These are phyloP conservation scores for Hyperoplus immaculatus DNA, from an alignment of 2,797 vertebrate species.

Conservation along the genomic window DNA sequence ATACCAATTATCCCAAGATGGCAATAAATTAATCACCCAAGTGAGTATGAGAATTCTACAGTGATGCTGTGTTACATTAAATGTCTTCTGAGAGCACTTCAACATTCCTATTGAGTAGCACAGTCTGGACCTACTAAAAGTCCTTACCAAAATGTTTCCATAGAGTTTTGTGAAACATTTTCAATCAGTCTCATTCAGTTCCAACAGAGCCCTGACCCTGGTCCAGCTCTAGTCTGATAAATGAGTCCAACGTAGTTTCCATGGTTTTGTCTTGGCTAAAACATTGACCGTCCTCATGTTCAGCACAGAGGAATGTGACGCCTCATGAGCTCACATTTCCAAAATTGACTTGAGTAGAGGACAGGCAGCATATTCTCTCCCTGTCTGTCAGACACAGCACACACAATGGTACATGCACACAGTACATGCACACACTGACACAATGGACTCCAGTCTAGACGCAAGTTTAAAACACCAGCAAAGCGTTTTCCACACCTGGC, in stretches of 20 bases:
- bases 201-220: not conserved
- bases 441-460: constrained; percentile 63
- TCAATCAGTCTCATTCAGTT: not conserved
- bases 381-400: constrained; percentile 18
- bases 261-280: not conserved
- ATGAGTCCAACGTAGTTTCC: not conserved
- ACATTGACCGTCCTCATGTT: constrained; percentile 2
- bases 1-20: too few species aligned
- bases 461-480: constrained; percentile 59
- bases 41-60: not conserved
- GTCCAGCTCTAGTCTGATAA: not conserved
- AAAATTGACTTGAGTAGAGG: not conserved
- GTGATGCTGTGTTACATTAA: not conserved
- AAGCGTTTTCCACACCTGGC: constrained; percentile 70
- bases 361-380: not conserved
- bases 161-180: not conserved
- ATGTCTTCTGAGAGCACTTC: not conserved
- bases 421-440: constrained; percentile 6
- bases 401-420: not conserved
- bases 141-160: not conserved
- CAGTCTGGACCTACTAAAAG: not conserved
- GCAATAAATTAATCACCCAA: too few species aligned
- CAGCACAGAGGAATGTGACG: constrained; percentile 39
- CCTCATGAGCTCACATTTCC: constrained; percentile 35
- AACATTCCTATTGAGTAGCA: not conserved